These are phyloP conservation scores for Hyla sarda DNA, from an alignment of 2,113 vertebrate genomes.

Conservation along the genomic window DNA sequence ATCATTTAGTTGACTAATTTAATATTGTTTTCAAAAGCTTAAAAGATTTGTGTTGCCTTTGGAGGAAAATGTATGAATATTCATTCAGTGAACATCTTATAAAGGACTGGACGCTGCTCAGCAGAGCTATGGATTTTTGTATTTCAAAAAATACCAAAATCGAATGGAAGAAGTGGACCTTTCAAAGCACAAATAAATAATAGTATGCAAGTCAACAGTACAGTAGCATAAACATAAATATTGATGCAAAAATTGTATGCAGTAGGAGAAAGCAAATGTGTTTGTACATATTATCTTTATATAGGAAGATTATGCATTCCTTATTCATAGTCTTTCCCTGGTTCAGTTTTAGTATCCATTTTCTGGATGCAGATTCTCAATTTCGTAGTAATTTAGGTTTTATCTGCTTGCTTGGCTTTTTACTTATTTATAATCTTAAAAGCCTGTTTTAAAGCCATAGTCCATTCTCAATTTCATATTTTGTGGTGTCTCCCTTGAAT, in stretches of 20 bases:
- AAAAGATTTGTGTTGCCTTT: background rate
- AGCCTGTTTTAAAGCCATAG: slow-evolving; percentile 35
- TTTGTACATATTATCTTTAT: slow-evolving; percentile 50
- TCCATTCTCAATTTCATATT: slow-evolving; percentile 30
- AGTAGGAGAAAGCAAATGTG: slow-evolving; percentile 44
- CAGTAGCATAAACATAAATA: slow-evolving; percentile 52
- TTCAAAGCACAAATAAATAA: slow-evolving; percentile 52
- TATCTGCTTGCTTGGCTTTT: slow-evolving; percentile 43
- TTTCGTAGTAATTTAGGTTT: slow-evolving; percentile 30
- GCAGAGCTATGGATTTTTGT: slow-evolving; percentile 25
- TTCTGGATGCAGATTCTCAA: background rate
- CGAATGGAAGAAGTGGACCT: slow-evolving; percentile 24
- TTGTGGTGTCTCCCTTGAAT: background rate
- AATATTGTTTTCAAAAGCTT: background rate
- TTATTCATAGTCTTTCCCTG: slow-evolving; percentile 47
- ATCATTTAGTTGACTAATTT: background rate
- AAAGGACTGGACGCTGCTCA: background rate
- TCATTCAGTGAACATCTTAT: slow-evolving; percentile 35
- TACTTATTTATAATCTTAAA: slow-evolving; percentile 51
- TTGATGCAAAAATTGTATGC: slow-evolving; percentile 48
- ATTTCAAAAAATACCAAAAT: slow-evolving; percentile 40
- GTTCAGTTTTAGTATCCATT: slow-evolving; percentile 34
- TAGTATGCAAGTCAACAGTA: slow-evolving; percentile 54
- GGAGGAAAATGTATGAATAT: slow-evolving; percentile 31
- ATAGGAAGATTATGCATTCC: slow-evolving; percentile 53